A percentile compares a stretch with the other conserved stretches of the same genome.
phyloP scores from a whole-genome alignment of 2,113 vertebrate genomes.

The Sceloporus undulatus region DNA sequence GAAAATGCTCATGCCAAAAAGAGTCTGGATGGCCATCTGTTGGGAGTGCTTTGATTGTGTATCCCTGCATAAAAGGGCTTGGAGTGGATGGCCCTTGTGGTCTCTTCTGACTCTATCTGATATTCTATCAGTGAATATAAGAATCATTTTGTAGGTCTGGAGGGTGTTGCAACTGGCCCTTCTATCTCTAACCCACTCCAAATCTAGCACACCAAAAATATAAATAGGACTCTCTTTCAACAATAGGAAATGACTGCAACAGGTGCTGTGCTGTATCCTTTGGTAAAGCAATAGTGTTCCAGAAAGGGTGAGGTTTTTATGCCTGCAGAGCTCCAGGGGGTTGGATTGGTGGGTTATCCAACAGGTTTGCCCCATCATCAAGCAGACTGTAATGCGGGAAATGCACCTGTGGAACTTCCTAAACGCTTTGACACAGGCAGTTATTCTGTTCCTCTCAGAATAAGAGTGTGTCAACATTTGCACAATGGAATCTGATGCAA shows the following conservation, averaged over 20 bases:
- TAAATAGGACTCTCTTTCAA: background rate
- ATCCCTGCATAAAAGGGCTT: no score
- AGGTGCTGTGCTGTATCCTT: background rate
- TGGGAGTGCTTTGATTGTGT: no score
- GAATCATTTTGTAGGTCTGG: no score
- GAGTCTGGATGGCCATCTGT: background rate
- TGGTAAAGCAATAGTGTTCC: background rate
- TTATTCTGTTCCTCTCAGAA: no score
- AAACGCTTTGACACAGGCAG: background rate
- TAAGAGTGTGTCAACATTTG: no score
- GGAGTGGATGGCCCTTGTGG: no score
- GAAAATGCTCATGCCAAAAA: background rate
- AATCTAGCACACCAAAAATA: background rate
- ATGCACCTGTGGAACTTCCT: no score
- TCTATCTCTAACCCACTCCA: background rate
- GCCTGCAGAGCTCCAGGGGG: background rate
- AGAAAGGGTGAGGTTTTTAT: background rate
- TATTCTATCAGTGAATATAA: no score
- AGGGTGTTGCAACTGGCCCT: no score
- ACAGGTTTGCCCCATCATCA: background rate
- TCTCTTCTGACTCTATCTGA: no score
- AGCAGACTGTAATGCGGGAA: no score
- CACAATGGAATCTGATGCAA: no score
- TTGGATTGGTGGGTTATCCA: background rate
- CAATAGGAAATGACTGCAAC: constrained; percentile 1